Base-by-base conservation (phyloP, 2,797 vertebrate species). In the Pangasius djambal region DNA sequence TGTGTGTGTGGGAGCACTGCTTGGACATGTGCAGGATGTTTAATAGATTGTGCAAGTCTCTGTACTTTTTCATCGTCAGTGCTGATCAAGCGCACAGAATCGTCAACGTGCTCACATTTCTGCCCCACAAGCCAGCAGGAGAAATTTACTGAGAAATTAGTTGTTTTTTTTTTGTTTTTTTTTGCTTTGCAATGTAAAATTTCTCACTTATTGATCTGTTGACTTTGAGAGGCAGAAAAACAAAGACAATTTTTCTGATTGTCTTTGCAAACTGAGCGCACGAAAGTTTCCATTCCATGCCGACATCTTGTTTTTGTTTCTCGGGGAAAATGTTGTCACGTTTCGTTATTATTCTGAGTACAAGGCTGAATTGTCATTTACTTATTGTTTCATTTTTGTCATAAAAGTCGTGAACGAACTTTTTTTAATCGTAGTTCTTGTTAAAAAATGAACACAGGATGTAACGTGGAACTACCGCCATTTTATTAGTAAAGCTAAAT, bases 1-100 rank as follows among this genome's bases (percentile, higher is more conserved):
- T n/a, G 44, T 50, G 18, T 9, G 37, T 6, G 69, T 1, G 69
- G n/a, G 50, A 40, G 65, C 6, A 1, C 28, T 16, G 12, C 28
- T 18, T 77, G 74, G 28, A 77, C 74, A 77, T 77, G 25, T 52
- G 48, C 48, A 61, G 65, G 55, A 37, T 86, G 89, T 90, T 85
- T 74, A 59, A 79, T 40, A 70, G 55, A 75, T 34, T 28, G 28
- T 52, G 3, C 13, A 78, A 6, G 28, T 52, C 13, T 18, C 25
- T 15, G 44, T 13, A 44, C 10, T 44, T 75, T 75, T 25, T 48
- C 40, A 12, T 25, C 37, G 1, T 10, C 18, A 9, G 37, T 74
- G 70, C 70, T 74, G 37, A 74, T 75, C 48, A 44, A 5, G 20
- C 9, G 20, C 9, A 1, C 22, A 4, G 28, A 4, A 40, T 0